Evolutionary conservation across 2,888 invertebrate genomes (phyloP).

Genomic region (Tortrix viridana): DNA sequence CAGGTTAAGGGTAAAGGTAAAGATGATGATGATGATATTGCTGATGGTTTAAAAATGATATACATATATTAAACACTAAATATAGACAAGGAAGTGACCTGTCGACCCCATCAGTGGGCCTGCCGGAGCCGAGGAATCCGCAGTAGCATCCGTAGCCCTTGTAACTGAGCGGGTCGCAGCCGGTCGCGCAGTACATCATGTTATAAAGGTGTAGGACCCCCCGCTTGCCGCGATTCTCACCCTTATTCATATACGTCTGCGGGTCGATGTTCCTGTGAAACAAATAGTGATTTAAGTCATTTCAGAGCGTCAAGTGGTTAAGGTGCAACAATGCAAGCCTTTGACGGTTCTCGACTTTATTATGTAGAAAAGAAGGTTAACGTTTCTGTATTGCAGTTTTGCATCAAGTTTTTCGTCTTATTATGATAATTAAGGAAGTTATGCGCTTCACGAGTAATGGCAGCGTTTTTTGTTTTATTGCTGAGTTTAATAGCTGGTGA

Average conservation of each 20-base stretch:
- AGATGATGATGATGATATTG: too few relatives aligned
- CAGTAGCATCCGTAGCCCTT: conserved; percentile 97
- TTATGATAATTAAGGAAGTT: too few relatives aligned
- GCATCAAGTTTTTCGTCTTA: too few relatives aligned
- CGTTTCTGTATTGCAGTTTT: neutral
- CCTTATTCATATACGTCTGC: conserved; percentile 54
- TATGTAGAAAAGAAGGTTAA: neutral
- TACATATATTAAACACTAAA: too few relatives aligned
- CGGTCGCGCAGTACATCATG: conserved; percentile 93
- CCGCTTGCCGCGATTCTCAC: conserved; percentile 85
- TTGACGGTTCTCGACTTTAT: neutral
- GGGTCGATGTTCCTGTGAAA: conserved; percentile 63
- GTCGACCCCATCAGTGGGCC: conserved; percentile 92
- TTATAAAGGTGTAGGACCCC: conserved; percentile 92
- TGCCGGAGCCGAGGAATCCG: conserved; percentile 92
- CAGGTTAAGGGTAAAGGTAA: too few relatives aligned
- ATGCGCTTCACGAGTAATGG: too few relatives aligned
- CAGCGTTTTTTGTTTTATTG: too few relatives aligned
- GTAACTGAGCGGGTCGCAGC: conserved; percentile 92
- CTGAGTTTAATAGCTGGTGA: neutral
- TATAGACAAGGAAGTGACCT: conserved; percentile 73
- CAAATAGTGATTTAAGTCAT: conserved; percentile 6
- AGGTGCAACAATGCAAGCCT: neutral
- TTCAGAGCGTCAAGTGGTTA: too few relatives aligned
- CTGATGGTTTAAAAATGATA: too few relatives aligned